A percentile compares a stretch with the other conserved stretches of the same genome.
Evolutionary conservation across 1,140 invertebrate genomes (phyloP).

Genomic region (Drosophila burlai): DNA sequence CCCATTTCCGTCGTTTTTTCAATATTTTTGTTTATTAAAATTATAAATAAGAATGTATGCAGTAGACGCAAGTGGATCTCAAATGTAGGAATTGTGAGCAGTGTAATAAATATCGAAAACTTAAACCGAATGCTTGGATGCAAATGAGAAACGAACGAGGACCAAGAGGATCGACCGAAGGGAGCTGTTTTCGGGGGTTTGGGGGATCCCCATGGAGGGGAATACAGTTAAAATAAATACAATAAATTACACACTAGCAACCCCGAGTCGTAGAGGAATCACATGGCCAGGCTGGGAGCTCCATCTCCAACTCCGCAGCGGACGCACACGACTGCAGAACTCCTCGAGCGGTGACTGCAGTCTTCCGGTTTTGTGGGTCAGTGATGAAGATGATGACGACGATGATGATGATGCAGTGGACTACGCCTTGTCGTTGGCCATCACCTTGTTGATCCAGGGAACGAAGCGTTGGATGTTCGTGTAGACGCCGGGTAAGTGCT

Average conservation of each 20-base stretch:
- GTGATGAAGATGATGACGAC: conserved; percentile 1
- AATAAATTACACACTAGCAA: conserved; percentile 76
- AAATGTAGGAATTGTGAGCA: conserved; percentile 30
- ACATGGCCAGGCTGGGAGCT: conserved; percentile 72
- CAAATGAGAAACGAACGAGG: conserved; percentile 27
- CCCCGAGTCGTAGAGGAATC: conserved; percentile 83
- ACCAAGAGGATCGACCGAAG: conserved; percentile 8
- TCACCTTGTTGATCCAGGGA: conserved; percentile 95
- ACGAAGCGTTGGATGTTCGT: conserved; percentile 97
- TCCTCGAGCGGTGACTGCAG: conserved; percentile 63
- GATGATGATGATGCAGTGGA: neutral
- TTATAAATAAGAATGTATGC: conserved; percentile 41
- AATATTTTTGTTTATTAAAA: conserved; percentile 25
- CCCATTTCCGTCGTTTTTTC: neutral
- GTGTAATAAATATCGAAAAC: conserved; percentile 64
- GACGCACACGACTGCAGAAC: conserved; percentile 51
- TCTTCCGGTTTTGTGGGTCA: conserved; percentile 40
- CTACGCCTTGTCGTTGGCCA: conserved; percentile 86
- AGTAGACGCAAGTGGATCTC: conserved; percentile 41
- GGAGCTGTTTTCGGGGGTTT: conserved; percentile 5
- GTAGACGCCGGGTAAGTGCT: conserved; percentile 95
- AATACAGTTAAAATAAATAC: conserved; percentile 68
- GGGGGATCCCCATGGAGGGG: neutral
- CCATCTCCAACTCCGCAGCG: conserved; percentile 18
- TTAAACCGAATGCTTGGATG: conserved; percentile 35